Evolutionary conservation across 2,888 invertebrate genomes (phyloP).

Genomic region (Tachina fera): DNA sequence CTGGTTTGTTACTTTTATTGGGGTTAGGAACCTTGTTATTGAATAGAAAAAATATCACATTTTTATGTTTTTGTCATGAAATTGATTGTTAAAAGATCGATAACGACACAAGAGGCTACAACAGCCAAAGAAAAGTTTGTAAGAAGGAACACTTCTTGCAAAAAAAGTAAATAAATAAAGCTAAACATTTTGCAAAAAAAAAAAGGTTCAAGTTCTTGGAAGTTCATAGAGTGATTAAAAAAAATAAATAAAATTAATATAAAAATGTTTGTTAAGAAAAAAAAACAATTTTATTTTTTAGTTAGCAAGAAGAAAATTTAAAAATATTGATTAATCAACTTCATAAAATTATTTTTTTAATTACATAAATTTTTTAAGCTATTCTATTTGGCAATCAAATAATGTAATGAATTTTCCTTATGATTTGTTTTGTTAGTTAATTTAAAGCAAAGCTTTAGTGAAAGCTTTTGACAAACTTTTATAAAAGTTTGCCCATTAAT

Average conservation of each 20-base stretch:
- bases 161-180: neutral
- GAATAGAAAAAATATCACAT: slow-evolving; percentile 65
- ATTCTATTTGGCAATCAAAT: too few species aligned
- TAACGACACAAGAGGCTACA: slow-evolving; percentile 61
- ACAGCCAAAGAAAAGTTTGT: slow-evolving; percentile 6
- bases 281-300: neutral
- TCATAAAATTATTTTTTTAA: too few species aligned
- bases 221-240: slow-evolving; percentile 39
- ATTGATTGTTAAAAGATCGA: slow-evolving; percentile 71
- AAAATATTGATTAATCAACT: neutral
- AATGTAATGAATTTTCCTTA: too few species aligned
- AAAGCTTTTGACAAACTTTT: neutral
- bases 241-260: neutral
- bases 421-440: too few species aligned
- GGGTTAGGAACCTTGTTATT: slow-evolving; percentile 71
- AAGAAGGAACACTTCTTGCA: slow-evolving; percentile 36
- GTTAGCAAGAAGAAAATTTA: slow-evolving; percentile 9
- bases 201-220: slow-evolving; percentile 62
- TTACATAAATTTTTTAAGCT: too few species aligned
- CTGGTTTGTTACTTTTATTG: slow-evolving; percentile 59
- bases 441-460: too few species aligned
- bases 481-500: neutral
- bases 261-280: neutral
- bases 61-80: slow-evolving; percentile 72
- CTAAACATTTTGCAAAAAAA: neutral